Evolutionary conservation across 2,113 vertebrate species (phyloP).

Genomic region (Speoplatyrhinus poulsoni): DNA sequence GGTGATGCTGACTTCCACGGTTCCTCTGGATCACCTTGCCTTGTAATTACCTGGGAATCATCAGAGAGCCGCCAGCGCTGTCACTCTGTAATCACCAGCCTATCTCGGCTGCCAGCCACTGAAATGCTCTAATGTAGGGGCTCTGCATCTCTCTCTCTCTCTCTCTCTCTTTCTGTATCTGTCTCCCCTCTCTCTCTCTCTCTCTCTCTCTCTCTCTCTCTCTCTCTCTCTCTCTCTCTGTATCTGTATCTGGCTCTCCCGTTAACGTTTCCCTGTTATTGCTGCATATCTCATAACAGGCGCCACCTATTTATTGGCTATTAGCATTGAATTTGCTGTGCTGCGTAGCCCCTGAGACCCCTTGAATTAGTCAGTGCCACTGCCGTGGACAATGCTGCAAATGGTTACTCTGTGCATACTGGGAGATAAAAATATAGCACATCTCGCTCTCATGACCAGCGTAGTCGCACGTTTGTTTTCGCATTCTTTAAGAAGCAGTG

Average conservation of each 20-base stretch:
- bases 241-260: not conserved
- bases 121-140: not conserved
- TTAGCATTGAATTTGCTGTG: too few species aligned
- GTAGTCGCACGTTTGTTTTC: too few species aligned
- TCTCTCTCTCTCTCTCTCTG: slow-evolving; percentile 18
- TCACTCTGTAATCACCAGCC: slow-evolving; percentile 81
- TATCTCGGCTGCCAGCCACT: slow-evolving; percentile 53
- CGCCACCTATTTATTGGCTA: too few species aligned
- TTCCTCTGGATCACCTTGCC: slow-evolving; percentile 81
- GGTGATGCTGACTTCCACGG: slow-evolving; percentile 70
- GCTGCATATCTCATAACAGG: too few species aligned
- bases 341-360: too few species aligned
- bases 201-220: slow-evolving; percentile 5
- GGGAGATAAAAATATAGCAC: too few species aligned
- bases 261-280: not conserved
- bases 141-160: slow-evolving; percentile 8
- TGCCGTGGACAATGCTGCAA: too few species aligned
- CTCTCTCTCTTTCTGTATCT: slow-evolving; percentile 28
- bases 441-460: too few species aligned
- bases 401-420: too few species aligned
- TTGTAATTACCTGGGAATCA: slow-evolving; percentile 86
- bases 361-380: too few species aligned
- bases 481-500: too few species aligned
- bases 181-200: slow-evolving; percentile 20
- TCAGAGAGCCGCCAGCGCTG: slow-evolving; percentile 79